These are phyloP conservation scores for Brachyptera risi DNA, from an alignment of 2,888 invertebrate genomes.

Conservation along the genomic window DNA sequence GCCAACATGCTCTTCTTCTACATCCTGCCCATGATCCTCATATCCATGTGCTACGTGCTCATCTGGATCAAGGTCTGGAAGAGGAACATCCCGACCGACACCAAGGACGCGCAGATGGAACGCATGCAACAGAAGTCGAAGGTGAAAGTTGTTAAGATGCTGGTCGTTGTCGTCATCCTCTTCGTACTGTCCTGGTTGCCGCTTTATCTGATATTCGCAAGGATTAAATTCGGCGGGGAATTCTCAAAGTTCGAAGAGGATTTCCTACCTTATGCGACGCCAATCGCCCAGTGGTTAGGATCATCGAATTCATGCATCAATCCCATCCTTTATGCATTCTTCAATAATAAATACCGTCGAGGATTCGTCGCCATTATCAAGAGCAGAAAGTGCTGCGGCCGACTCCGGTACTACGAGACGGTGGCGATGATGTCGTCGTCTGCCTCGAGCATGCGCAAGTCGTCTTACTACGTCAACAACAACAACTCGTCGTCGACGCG, in stretches of 20 bases:
- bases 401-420: conserved; percentile 80
- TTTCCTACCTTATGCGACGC: conserved; percentile 73
- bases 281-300: conserved; percentile 89
- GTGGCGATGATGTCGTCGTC: conserved; percentile 82
- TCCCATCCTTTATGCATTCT: conserved; percentile 90
- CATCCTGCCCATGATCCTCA: conserved; percentile 84
- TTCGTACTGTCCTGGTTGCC: conserved; percentile 93
- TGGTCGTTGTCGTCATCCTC: conserved; percentile 87
- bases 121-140: conserved; percentile 91
- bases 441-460: conserved; percentile 72
- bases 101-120: conserved; percentile 87
- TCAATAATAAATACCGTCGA: conserved; percentile 88
- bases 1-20: conserved; percentile 88
- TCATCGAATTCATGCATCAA: conserved; percentile 94
- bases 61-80: conserved; percentile 90
- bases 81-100: conserved; percentile 83
- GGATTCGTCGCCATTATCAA: conserved; percentile 86
- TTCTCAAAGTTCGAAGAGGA: conserved; percentile 75
- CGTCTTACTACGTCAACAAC: conserved; percentile 76
- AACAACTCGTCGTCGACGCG: conserved; percentile 55
- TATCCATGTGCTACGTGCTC: conserved; percentile 85
- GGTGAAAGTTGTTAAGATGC: conserved; percentile 89
- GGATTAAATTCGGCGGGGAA: conserved; percentile 76
- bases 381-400: conserved; percentile 80
- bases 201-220: conserved; percentile 81